These are phyloP conservation scores for Lota lota DNA, from an alignment of 2,113 vertebrate species.

Conservation along the genomic window DNA sequence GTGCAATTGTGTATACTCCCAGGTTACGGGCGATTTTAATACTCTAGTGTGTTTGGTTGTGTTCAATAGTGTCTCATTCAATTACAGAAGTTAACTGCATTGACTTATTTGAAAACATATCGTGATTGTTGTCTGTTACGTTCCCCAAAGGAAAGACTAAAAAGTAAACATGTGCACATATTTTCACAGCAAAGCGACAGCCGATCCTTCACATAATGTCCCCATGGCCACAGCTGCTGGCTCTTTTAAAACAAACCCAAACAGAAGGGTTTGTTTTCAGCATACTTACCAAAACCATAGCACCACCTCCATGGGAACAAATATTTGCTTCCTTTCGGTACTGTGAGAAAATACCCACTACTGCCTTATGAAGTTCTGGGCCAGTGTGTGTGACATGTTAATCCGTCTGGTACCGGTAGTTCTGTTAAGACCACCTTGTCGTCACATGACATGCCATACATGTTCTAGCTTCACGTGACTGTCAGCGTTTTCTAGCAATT, in stretches of 20 bases:
- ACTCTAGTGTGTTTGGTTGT: too few relatives aligned
- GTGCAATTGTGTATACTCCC: too few relatives aligned
- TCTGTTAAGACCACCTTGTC: constrained; percentile 12
- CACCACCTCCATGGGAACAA: background rate
- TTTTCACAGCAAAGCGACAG: too few relatives aligned
- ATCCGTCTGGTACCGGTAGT: background rate
- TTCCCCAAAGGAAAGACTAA: too few relatives aligned
- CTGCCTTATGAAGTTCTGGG: too few relatives aligned
- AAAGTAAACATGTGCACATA: too few relatives aligned
- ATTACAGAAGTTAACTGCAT: too few relatives aligned
- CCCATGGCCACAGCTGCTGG: constrained; percentile 25
- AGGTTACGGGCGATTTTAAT: too few relatives aligned
- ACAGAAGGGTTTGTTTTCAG: constrained; percentile 22
- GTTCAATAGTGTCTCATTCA: too few relatives aligned
- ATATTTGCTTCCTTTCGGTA: background rate
- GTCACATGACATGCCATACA: constrained; percentile 62
- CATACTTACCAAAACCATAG: background rate
- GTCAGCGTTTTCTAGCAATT: constrained; percentile 17
- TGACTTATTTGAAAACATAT: too few relatives aligned
- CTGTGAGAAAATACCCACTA: background rate
- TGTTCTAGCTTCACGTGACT: constrained; percentile 22
- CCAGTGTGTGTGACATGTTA: background rate
- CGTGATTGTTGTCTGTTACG: too few relatives aligned
- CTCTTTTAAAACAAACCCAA: constrained; percentile 21
- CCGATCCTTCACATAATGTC: constrained; percentile 2